Evolutionary conservation across 1,140 invertebrate genomes (phyloP).

Genomic region (Macrocentrus cingulum): DNA sequence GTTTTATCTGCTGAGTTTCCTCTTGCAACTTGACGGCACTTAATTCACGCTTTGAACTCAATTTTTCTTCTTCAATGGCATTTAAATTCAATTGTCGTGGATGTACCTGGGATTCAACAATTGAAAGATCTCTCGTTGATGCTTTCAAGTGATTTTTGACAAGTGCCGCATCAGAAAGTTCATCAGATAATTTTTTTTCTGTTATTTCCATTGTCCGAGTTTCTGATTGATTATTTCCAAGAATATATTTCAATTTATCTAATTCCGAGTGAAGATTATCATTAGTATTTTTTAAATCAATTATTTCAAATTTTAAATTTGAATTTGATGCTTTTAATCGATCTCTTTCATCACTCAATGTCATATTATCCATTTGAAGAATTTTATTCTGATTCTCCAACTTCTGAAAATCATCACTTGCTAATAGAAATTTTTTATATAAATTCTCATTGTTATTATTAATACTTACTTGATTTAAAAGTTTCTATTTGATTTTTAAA

Average conservation of each 20-base stretch:
- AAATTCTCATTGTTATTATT: too few species aligned
- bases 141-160: constrained; percentile 25
- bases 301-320: too few species aligned
- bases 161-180: constrained; percentile 18
- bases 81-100: constrained; percentile 20
- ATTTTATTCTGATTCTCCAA: constrained; percentile 19
- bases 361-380: too few species aligned
- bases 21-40: constrained; percentile 12
- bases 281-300: too few species aligned
- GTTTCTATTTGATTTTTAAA: constrained; percentile 29
- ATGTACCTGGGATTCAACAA: constrained; percentile 17
- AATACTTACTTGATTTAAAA: too few species aligned
- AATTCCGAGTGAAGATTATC: constrained; percentile 3
- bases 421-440: constrained; percentile 29
- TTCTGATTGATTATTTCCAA: background rate
- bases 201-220: too few species aligned
- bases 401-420: constrained; percentile 19
- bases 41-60: constrained; percentile 16
- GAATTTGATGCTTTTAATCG: too few species aligned
- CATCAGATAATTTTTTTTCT: constrained; percentile 20
- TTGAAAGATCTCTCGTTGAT: constrained; percentile 18
- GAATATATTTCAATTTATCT: constrained; percentile 13
- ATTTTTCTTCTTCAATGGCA: constrained; percentile 23
- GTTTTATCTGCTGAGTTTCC: constrained; percentile 18
- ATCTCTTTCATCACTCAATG: too few species aligned